Evolutionary conservation across 2,113 vertebrate genomes (phyloP), one percentile per base, ranked within the genome.

Genomic region (Amblyornis subalaris): DNA sequence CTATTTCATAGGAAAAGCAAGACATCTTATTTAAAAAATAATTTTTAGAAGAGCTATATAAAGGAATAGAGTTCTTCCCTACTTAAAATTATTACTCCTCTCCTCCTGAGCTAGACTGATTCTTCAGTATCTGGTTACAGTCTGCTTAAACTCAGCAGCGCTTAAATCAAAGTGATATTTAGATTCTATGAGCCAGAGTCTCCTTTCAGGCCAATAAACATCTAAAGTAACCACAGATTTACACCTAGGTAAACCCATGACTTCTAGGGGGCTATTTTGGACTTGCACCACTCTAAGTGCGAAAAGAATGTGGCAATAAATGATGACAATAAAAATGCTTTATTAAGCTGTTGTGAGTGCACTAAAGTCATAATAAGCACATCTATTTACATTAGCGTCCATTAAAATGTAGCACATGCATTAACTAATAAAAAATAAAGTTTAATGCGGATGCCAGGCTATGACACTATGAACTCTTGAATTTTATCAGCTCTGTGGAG

Each of bases 301-400:
- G 21, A 97, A 88, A 95, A 96, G 88, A 95, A 91, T 92, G 95
- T 78, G 83, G 92, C 83, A 93, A 85, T 97, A 94, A 96, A 91
- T 73, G 94, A 96, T 95, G 96, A 74, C 91, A 94, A 96, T 96
- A 92, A 96, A 97, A 95, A 88, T 71, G 64, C 53, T 94, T 93
- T 96, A 94, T 96, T 93, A 81, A 85, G 50, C 85, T 92, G 58
- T 94, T 92, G 42, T 82, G 79, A 95, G 74, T 91, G 86, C 94
- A 89, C 92, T 93, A 2, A 88, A 94, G 80, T 95, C 80, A 94
- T 94, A 97, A 91, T 93, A 95, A 88, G 95, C 85, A 76, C 75
- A 85, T 96, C 89, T 96, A 85, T 94, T 96, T 94, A 95, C 73
- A 88, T 95, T 95, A 94, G 77, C 89, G 50, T 92, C 93, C 85